Evolutionary conservation across 2,888 invertebrate species (phyloP), one percentile per base, ranked within the genome.

Genomic region (Gasteruption jaculator): DNA sequence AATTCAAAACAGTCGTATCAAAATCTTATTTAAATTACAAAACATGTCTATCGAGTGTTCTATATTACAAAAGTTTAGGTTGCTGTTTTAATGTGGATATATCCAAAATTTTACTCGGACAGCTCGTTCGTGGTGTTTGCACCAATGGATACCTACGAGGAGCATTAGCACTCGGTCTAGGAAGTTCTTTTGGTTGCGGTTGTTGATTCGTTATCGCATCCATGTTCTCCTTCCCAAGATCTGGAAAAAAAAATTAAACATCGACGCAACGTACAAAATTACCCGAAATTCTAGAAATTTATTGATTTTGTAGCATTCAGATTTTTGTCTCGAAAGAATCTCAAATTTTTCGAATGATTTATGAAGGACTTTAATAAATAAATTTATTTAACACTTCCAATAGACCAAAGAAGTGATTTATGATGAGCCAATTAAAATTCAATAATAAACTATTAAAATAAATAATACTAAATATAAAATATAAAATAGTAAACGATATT

Each of bases 31-130:
- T n/a, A n/a, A n/a, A n/a, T n/a, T n/a, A n/a, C 18, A 25, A n/a
- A 11, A 10, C 11, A 25, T 30, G 30, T 14, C 11, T 14, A 30
- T 10, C 10, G 12, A n/a, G n/a, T n/a, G n/a, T n/a, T n/a, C n/a
- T 44, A 36, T 29, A 10, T 56, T 68, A 76, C 50, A 82, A 71
- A 44, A 83, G 73, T 69, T 85, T 84, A 1, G 83, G 81, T 65
- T 83, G 83, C 55, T 80, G 79, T 62, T 81, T 83, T 36, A 85
- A 71, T 32, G 81, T 78, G 29, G 84, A 81, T 46, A 84, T 80
- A 62, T 85, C 83, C 54, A 85, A 67, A 64, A 84, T 80, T 64
- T 76, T 78, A 22, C 77, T 77, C 26, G 78, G 72, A 43, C 48
- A 54, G 43, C 45, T 57, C 10, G 49, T 54, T 38, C 53, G 59